Evolutionary conservation across 2,888 invertebrate genomes (phyloP).

Genomic region (Prenolepis imparis): DNA sequence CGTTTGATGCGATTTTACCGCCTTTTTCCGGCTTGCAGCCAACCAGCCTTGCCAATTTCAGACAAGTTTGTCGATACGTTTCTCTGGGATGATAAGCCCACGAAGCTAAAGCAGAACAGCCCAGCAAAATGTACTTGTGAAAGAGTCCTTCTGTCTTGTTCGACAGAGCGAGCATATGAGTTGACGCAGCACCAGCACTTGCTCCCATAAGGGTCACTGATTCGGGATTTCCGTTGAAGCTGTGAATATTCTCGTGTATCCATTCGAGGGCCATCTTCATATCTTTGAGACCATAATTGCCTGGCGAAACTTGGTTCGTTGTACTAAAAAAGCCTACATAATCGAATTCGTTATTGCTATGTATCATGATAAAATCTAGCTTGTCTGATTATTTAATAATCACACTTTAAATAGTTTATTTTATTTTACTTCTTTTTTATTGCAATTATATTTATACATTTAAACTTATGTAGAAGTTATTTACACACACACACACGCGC

Average conservation of each 20-base stretch:
- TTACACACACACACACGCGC: too few species aligned
- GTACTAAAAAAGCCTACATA: constrained; percentile 81
- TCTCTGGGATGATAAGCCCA: constrained; percentile 70
- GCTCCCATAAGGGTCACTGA: constrained; percentile 80
- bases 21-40: constrained; percentile 64
- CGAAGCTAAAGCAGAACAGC: constrained; percentile 71
- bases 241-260: constrained; percentile 80
- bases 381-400: background rate
- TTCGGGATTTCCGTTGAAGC: constrained; percentile 79
- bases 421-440: too few species aligned
- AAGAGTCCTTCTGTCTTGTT: constrained; percentile 81
- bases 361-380: background rate
- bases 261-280: constrained; percentile 78
- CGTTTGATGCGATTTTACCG: constrained; percentile 32
- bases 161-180: constrained; percentile 77
- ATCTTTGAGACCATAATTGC: constrained; percentile 83
- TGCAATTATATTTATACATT: too few species aligned
- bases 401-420: background rate
- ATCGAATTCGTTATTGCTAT: constrained; percentile 2
- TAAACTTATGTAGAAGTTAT: too few species aligned
- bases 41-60: constrained; percentile 69
- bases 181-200: constrained; percentile 76
- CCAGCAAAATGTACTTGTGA: constrained; percentile 78
- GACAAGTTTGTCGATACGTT: constrained; percentile 69
- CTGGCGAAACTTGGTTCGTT: constrained; percentile 77